phyloP scores from a whole-genome alignment of 2,888 invertebrate species.

The Leucoptera coffeella region DNA sequence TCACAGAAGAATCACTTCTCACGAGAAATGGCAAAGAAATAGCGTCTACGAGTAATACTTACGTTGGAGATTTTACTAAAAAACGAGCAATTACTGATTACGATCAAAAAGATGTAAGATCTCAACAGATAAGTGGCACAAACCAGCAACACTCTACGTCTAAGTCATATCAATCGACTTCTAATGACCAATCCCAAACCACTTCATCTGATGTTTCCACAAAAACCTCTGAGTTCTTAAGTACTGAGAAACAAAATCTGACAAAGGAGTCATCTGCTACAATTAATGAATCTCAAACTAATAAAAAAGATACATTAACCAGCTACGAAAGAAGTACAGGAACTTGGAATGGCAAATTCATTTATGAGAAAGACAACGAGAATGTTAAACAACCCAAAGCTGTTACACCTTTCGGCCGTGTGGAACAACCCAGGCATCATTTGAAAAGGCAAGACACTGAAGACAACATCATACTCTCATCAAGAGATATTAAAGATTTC shows the following conservation, averaged over 20 bases:
- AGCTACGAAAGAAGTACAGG: slow-evolving; percentile 41
- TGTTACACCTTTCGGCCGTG: slow-evolving; percentile 34
- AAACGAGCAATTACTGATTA: slow-evolving; percentile 34
- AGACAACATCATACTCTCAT: slow-evolving; percentile 42
- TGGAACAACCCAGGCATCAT: slow-evolving; percentile 34
- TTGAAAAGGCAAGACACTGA: slow-evolving; percentile 40
- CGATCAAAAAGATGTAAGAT: slow-evolving; percentile 16
- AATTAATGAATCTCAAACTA: slow-evolving; percentile 11
- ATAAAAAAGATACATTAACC: slow-evolving; percentile 28
- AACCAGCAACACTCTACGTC: slow-evolving; percentile 16
- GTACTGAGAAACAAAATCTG: slow-evolving; percentile 39
- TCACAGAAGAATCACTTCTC: slow-evolving; percentile 33
- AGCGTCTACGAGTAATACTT: slow-evolving; percentile 35
- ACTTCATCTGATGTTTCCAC: slow-evolving; percentile 16
- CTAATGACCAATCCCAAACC: slow-evolving; percentile 16
- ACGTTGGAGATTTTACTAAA: slow-evolving; percentile 35
- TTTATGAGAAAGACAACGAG: slow-evolving; percentile 41
- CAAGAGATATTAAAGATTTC: slow-evolving; percentile 42
- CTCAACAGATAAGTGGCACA: slow-evolving; percentile 16
- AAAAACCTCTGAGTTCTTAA: slow-evolving; percentile 28
- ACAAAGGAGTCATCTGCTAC: slow-evolving; percentile 29
- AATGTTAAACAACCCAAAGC: slow-evolving; percentile 28
- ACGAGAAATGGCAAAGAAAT: slow-evolving; percentile 40
- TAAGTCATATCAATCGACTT: slow-evolving; percentile 15
- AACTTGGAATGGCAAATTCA: slow-evolving; percentile 54